Percentiles rank a stretch among this genome's conserved stretches.
phyloP scores from a whole-genome alignment of 1,140 invertebrate genomes.

The Zaprionus vittiger region DNA sequence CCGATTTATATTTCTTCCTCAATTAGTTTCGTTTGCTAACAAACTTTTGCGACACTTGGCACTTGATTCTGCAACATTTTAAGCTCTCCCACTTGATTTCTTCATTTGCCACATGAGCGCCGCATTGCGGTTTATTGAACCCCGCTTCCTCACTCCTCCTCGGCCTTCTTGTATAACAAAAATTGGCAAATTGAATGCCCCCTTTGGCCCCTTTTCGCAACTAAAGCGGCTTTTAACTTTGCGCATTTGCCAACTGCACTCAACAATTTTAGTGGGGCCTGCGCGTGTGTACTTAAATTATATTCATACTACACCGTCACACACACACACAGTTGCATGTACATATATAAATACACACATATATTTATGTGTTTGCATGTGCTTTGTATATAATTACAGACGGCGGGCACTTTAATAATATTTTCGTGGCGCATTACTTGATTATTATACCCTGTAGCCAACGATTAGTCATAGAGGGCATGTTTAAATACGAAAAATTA shows the following conservation, averaged over 20 bases:
- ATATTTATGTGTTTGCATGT: constrained; percentile 3
- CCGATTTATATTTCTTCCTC: background rate
- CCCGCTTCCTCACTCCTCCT: constrained; percentile 13
- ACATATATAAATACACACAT: constrained; percentile 9
- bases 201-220: constrained; percentile 31
- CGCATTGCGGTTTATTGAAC: constrained; percentile 53
- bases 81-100: constrained; percentile 35
- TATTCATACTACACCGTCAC: constrained; percentile 15
- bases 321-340: constrained; percentile 6
- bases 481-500: background rate
- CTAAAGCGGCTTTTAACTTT: constrained; percentile 47
- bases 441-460: constrained; percentile 10
- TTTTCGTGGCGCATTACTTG: constrained; percentile 36
- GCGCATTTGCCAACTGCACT: constrained; percentile 46
- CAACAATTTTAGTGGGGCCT: constrained; percentile 44
- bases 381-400: constrained; percentile 24
- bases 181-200: constrained; percentile 49
- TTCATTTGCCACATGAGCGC: constrained; percentile 30
- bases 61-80: constrained; percentile 34
- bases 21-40: constrained; percentile 13
- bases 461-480: background rate
- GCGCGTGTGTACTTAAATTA: constrained; percentile 37
- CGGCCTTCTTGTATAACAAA: constrained; percentile 27
- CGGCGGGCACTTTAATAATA: constrained; percentile 30
- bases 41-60: constrained; percentile 15